A percentile compares a stretch with the other conserved stretches of the same genome.
These are phyloP conservation scores for Tyrannus savana DNA, from an alignment of 2,113 vertebrate genomes.

Conservation along the genomic window DNA sequence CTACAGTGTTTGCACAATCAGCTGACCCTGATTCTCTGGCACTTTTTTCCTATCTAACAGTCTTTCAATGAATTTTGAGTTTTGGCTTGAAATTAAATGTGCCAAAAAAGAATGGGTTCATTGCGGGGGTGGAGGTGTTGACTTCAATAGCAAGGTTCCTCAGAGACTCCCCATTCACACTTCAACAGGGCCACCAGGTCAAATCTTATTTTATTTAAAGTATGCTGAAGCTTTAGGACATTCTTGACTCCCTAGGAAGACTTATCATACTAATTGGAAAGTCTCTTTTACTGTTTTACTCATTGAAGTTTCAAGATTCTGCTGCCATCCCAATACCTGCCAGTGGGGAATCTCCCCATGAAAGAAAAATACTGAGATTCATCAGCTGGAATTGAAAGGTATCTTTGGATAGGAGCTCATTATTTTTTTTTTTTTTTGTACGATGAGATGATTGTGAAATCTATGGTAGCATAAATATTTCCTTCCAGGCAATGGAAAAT, in stretches of 20 bases:
- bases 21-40: not conserved
- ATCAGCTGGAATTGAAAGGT: not conserved
- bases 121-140: not conserved
- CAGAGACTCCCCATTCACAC: not conserved
- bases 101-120: not conserved
- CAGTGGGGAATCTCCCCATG: not conserved
- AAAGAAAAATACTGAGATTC: not conserved
- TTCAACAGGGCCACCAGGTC: not conserved
- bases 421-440: not conserved
- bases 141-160: not conserved
- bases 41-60: not conserved
- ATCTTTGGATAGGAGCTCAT: not conserved
- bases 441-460: slow-evolving; percentile 9
- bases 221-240: not conserved
- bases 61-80: not conserved
- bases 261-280: not conserved
- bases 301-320: not conserved
- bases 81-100: not conserved
- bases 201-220: not conserved
- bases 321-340: not conserved
- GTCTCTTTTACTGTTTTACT: not conserved
- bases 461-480: not conserved
- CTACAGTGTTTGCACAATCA: not conserved
- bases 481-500: slow-evolving; percentile 10
- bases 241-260: not conserved